phyloP scores from a whole-genome alignment of 2,888 invertebrate genomes.

The Erpobdella octoculata region DNA sequence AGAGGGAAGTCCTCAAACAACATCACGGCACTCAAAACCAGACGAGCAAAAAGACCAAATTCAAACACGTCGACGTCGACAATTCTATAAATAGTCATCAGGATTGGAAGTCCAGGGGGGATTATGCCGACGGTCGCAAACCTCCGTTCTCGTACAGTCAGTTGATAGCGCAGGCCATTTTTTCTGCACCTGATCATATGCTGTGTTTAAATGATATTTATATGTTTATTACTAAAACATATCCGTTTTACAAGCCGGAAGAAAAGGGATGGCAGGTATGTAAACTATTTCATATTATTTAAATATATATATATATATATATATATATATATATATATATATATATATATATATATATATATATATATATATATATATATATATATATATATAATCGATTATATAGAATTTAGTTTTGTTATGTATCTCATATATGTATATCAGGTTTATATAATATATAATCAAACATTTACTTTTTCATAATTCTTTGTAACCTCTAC shows the following conservation, averaged over 20 bases:
- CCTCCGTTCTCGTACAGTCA: conserved; percentile 24
- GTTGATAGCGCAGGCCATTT: conserved; percentile 23
- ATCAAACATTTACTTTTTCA: no score
- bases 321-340: no score
- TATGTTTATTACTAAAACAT: conserved; percentile 25
- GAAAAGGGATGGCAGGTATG: conserved; percentile 25
- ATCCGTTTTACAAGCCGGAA: conserved; percentile 20
- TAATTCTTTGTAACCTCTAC: no score
- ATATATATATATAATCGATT: no score
- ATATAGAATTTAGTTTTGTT: no score
- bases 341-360: no score
- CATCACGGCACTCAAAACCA: neutral
- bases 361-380: no score
- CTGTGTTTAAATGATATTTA: conserved; percentile 27
- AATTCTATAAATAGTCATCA: neutral
- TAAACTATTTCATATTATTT: neutral
- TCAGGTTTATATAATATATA: no score
- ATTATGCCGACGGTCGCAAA: conserved; percentile 25
- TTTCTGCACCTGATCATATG: conserved; percentile 20
- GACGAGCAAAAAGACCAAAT: conserved; percentile 9
- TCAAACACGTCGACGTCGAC: neutral
- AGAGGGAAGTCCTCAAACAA: conserved; percentile 25
- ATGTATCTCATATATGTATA: no score
- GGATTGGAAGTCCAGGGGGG: conserved; percentile 15
- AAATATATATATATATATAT: neutral